phyloP scores from a whole-genome alignment of 1,140 invertebrate genomes.

The Mactra quadrangularis region DNA sequence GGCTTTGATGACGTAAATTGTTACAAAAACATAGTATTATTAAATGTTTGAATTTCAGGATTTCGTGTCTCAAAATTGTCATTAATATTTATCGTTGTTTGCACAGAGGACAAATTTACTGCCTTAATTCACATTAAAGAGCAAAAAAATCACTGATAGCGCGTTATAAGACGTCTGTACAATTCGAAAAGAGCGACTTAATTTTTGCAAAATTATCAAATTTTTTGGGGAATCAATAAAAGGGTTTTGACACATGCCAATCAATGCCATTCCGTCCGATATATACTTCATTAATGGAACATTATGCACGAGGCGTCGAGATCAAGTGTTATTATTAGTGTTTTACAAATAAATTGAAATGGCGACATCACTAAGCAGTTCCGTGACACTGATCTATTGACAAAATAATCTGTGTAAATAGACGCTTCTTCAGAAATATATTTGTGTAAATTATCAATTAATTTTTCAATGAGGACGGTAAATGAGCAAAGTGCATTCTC shows the following conservation, averaged over 20 bases:
- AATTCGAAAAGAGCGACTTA: too few species aligned
- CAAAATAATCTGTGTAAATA: constrained; percentile 19
- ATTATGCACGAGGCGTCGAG: neutral
- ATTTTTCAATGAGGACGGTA: constrained; percentile 5
- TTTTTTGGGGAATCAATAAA: neutral
- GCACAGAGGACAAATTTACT: too few species aligned
- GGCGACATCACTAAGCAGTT: neutral
- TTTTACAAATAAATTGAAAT: neutral
- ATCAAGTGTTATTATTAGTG: neutral
- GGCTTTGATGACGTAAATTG: too few species aligned
- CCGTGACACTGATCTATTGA: constrained; percentile 26
- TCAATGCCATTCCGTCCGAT: neutral
- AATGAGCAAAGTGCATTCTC: neutral
- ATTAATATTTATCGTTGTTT: too few species aligned
- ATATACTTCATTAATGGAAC: neutral
- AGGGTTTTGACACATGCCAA: constrained; percentile 21
- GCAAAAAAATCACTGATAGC: too few species aligned
- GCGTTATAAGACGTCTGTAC: too few species aligned
- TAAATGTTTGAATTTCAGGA: too few species aligned
- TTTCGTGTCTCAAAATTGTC: too few species aligned
- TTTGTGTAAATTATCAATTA: constrained; percentile 11
- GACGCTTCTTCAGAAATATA: neutral
- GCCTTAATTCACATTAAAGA: too few species aligned
- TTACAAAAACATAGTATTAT: too few species aligned
- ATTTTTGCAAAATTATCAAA: neutral